These are phyloP conservation scores for Pelmatolapia mariae DNA, from an alignment of 2,113 vertebrate species.

Conservation along the genomic window DNA sequence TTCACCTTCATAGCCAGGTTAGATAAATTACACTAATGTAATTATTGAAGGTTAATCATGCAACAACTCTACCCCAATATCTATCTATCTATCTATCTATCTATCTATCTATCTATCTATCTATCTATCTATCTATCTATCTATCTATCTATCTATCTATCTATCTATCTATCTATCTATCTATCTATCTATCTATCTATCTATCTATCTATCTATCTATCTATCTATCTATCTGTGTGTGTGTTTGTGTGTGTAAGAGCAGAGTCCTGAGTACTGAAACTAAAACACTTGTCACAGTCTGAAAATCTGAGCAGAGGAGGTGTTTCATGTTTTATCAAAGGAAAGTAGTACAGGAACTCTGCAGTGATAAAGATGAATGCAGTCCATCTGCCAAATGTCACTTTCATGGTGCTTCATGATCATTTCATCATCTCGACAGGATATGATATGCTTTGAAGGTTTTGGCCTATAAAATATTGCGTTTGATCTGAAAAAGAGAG, in stretches of 20 bases:
- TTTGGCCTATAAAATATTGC: constrained; percentile 28
- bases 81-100: not conserved
- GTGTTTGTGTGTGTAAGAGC: not conserved
- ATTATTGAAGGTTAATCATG: not conserved
- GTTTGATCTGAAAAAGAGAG: constrained; percentile 45
- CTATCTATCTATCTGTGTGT: not conserved
- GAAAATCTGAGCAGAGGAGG: constrained; percentile 32
- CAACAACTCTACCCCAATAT: not conserved
- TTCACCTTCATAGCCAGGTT: constrained; percentile 30
- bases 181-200: not conserved
- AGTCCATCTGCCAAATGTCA: constrained; percentile 60
- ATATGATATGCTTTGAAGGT: constrained; percentile 48
- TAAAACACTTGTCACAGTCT: constrained; percentile 38
- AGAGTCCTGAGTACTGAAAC: not conserved
- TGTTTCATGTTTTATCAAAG: constrained; percentile 68
- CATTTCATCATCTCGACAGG: constrained; percentile 61
- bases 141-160: fast-evolving
- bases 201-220: too few species aligned
- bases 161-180: fast-evolving
- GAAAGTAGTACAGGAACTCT: constrained; percentile 40
- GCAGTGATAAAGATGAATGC: constrained; percentile 47
- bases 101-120: not conserved
- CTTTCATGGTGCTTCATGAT: constrained; percentile 58
- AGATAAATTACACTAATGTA: not conserved
- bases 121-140: not conserved